Evolutionary conservation across 2,888 invertebrate species (phyloP), one percentile per base, ranked within the genome.

Genomic region (Aphidius colemani): DNA sequence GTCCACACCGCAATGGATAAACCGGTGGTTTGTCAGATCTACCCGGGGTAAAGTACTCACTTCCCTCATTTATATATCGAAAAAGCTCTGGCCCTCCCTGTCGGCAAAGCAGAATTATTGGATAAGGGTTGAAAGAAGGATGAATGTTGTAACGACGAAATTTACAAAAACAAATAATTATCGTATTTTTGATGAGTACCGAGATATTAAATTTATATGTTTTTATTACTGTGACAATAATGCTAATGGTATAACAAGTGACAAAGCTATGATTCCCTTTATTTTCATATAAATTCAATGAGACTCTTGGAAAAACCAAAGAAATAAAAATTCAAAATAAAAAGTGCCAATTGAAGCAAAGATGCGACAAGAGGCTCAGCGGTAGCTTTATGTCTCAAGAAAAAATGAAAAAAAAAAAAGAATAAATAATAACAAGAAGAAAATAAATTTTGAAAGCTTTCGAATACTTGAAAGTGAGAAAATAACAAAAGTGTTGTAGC

Each of bases 1-100:
- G 78, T 78, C 75, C 75, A 72, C 71, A 78, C 79, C 79, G 69
- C 78, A 79, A 69, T 70, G 76, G 76, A 74, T 75, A 74, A 78
- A 74, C 71, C 69, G 66, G 72, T 61, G 71, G 70, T 67, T 64
- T 64, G 56, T 65, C 68, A 67, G 68, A 68, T 68, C 71, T 67
- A 69, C 66, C 59, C 60, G 67, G 66, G 67, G 66, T 50, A 45
- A 53, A n/a, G 50, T 43, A 60, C 45, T 48, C 59, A 44, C 45
- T 53, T 51, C 13, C 43, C 6, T 44, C 51, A 43, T 59, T 51
- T n/a, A 11, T 51, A n/a, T 44, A 13, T 43, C n/a, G 5, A 30
- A 30, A 30, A 30, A 30, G 30, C 13, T 51, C 44, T 44, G 69
- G 64, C 65, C 69, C 69, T 67, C 59, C 13, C 60, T 51, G 67